Evolutionary conservation across 1,140 invertebrate genomes (phyloP), one percentile per base, ranked within the genome.

Genomic region (Lethocerus indicus): DNA sequence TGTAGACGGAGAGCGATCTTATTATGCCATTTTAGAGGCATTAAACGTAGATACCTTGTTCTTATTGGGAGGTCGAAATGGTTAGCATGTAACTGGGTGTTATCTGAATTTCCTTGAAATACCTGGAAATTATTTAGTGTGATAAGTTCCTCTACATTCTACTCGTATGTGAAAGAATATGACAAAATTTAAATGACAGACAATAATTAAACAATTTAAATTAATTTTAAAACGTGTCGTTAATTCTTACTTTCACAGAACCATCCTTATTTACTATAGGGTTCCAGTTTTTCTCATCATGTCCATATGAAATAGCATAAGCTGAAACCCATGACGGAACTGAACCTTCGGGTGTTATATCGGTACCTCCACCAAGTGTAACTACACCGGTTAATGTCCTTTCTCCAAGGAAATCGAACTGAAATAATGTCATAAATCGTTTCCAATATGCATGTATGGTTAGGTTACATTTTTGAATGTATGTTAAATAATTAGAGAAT

Each of bases 311-410:
- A 5, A 90, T 63, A 54, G 73, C 75, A 62, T 79, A 90, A 0
- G 73, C 67, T 1, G 72, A 76, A 1, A 88, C 83, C 78, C 81
- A 88, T 18, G 77, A 77, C 20, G 69, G 64, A 0, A 70, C 60
- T 3, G 72, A 73, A 25, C 28, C 24, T 26, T 39, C 16, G 7
- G 16, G 26, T 28, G 9, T 44, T 4, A 28, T 20, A 4, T 42
- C 16, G 12, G 36, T 32, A 3, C 48, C 36, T 23, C 49, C 47
- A 20, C 84, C 84, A 62, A 79, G 79, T 0, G 81, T 88, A 16
- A 74, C 69, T 13, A 91, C 65, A 41, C 83, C 87, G 7, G 84
- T 87, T 7, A 90, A 61, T 59, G 80, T 82, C 23, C 81, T 71
- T 1, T 75, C 71, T 26, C 75, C 74, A 16, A 76, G 60, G 59